Percentiles rank a stretch among this genome's conserved stretches.
Evolutionary conservation across 2,797 vertebrate genomes (phyloP).

Genomic region (Neosilurus mollespiculum): DNA sequence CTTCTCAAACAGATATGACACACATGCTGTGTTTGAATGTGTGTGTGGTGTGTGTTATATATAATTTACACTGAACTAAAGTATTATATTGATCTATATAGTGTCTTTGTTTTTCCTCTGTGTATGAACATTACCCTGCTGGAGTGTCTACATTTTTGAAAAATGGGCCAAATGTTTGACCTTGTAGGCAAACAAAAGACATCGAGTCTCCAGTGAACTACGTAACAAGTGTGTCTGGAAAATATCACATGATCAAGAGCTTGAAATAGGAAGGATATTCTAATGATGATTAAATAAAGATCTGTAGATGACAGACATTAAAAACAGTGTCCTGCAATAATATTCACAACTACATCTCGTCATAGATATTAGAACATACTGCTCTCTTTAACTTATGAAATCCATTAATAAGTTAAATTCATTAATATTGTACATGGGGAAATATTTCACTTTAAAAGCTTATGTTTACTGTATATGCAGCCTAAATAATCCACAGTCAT

Average conservation of each 20-base stretch:
- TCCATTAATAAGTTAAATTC: too few relatives aligned
- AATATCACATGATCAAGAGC: background rate
- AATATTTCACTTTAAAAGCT: background rate
- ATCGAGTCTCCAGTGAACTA: background rate
- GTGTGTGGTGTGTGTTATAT: too few relatives aligned
- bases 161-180: constrained; percentile 12
- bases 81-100: background rate
- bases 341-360: background rate
- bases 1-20: background rate
- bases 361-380: background rate
- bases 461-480: background rate
- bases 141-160: background rate
- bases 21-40: too few relatives aligned
- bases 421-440: background rate
- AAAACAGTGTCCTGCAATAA: background rate
- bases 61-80: too few relatives aligned
- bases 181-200: constrained; percentile 16
- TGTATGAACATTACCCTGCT: background rate
- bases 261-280: background rate
- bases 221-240: background rate
- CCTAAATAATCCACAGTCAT: background rate
- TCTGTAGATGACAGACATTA: background rate
- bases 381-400: background rate
- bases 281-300: background rate
- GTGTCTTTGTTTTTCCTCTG: background rate